Evolutionary conservation across 2,113 vertebrate genomes (phyloP), one percentile per base, ranked within the genome.

Genomic region (Neomonachus schauinslandi): DNA sequence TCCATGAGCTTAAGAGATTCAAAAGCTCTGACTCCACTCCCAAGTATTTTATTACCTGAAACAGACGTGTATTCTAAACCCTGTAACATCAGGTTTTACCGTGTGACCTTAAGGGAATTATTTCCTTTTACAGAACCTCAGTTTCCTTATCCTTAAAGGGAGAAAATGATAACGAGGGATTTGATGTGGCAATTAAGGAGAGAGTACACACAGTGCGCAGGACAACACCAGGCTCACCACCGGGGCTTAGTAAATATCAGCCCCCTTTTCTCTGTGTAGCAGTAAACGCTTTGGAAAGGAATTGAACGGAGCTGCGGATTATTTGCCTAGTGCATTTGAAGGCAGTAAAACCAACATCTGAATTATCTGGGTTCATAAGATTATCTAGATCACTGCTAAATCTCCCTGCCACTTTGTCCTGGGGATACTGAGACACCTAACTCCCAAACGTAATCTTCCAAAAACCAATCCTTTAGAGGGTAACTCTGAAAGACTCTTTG

Each of bases 401-500:
- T 96, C 96, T 96, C 94, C 69, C 84, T 94, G 91, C 77, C 81
- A 89, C 93, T 97, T 95, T 77, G 81, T 91, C 57, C 71, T 18
- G 26, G 69, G 83, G 59, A 94, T 14, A 55, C 36, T 3, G 72
- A 97, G 92, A 96, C 90, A 86, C 82, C 96, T 92, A 95, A 94
- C 42, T 79, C 96, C 85, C 87, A 97, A 98, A 88, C 42, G 76
- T 95, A 97, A 92, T 97, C 97, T 97, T 81, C 13, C 9, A 6
- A n/a, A 94, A 89, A 72, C 84, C 63, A 36, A 51, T 84, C 63
- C 96, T 97, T 97, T 95, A 59, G 65, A 93, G 97, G 98, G 91
- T 80, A 77, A 15, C 22, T 74, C 88, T 98, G 96, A 98, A 97
- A 97, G 98, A 7, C 42, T 31, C 98, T 97, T 98, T 98, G 98